Evolutionary conservation across 2,888 invertebrate species (phyloP), one percentile per base, ranked within the genome.

Genomic region (Macrophya alboannulata): DNA sequence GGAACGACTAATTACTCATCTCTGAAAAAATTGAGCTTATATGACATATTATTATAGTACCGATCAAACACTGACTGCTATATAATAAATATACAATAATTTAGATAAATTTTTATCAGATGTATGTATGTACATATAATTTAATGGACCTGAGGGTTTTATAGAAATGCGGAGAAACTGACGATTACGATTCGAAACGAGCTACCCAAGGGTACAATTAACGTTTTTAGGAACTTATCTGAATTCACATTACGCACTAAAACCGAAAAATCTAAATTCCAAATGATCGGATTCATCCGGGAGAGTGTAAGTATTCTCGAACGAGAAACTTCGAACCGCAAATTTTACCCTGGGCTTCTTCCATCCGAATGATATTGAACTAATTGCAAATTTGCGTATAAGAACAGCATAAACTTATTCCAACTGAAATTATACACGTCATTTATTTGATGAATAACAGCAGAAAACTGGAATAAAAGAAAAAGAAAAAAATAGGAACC

Each of bases 221-320:
- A 37, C 31, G 37, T 68, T 31, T 15, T 15, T 17, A 37, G 68
- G 68, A 17, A 68, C 37, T 68, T 17, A 68, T 68, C 68, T 68
- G 37, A 31, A 68, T 68, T 68, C 68, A 68, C 68, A 68, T 68
- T 68, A 68, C 15, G 68, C 68, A 37, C 25, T 37, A 68, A 37
- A 68, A 17, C 37, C 17, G 17, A 37, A 68, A 68, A 68, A 68
- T 68, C 68, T 37, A 37, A 68, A 68, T 68, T 68, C 68, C 68
- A 37, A 68, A 37, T 37, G 31, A 31, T 37, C 68, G 12, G 68
- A 15, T 37, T 37, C 31, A 37, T 12, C 12, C 37, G 37, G 62
- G 37, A 68, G 68, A 17, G 37, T 31, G 37, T 12, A 17, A 68
- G 31, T 25, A 37, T 68, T 2, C 37, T 17, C 17, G 68, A 37